Conservation (phyloP, 53 echinoderm and acorn worm species). For the Holothuria scabra region DNA sequence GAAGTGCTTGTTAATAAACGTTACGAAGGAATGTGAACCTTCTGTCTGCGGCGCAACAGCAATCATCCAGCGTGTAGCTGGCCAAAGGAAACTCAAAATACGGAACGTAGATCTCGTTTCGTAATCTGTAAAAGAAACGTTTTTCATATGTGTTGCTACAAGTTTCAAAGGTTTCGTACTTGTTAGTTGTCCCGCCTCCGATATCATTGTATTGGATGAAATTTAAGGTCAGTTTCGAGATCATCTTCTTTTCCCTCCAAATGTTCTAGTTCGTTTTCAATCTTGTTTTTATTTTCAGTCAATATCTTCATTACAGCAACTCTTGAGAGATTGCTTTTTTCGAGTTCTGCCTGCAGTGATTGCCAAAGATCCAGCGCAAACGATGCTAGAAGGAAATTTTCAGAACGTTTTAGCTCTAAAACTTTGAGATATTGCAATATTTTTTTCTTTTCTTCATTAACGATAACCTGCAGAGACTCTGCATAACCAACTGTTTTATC, state of each 20-base stretch:
- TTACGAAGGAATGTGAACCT: neutral
- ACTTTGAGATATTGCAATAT: neutral
- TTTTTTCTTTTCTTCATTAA: neutral
- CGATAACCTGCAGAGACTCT: neutral
- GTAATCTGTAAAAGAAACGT: too few species aligned
- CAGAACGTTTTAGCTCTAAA: neutral
- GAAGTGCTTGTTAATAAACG: neutral
- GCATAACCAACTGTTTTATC: neutral
- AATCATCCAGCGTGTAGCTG: neutral
- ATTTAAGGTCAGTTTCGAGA: too few species aligned
- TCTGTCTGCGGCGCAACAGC: neutral
- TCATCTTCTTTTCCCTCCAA: too few species aligned
- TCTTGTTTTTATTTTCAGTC: too few species aligned
- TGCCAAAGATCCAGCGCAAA: neutral
- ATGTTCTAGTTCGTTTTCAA: too few species aligned
- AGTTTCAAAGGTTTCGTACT: too few species aligned
- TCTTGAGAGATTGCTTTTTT: neutral
- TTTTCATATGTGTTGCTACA: too few species aligned
- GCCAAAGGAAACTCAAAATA: neutral
- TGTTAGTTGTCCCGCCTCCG: too few species aligned
- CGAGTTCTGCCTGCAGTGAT: neutral
- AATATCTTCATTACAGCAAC: neutral
- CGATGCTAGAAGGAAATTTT: neutral
- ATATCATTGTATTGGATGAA: too few species aligned
- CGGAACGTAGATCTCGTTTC: too few species aligned